These are phyloP conservation scores for Eristalis tenax DNA, from an alignment of 2,888 invertebrate genomes.

Conservation along the genomic window DNA sequence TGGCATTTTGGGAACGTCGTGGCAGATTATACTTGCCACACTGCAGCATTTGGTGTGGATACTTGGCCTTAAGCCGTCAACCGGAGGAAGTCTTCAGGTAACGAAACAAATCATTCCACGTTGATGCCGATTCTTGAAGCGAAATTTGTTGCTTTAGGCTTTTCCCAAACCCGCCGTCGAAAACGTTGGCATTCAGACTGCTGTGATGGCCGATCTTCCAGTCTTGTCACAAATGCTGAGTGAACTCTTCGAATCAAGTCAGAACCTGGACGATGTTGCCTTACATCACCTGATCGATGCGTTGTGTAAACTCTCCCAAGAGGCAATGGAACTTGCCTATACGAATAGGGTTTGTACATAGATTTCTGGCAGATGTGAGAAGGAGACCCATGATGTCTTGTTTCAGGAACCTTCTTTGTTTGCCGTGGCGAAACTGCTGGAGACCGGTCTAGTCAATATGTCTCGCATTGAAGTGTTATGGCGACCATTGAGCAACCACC, in stretches of 20 bases:
- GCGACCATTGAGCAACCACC: conserved; percentile 96
- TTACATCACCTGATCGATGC: conserved; percentile 98
- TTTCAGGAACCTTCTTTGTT: conserved; percentile 95
- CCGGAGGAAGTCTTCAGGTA: conserved; percentile 92
- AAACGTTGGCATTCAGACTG: conserved; percentile 93
- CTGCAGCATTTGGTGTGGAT: conserved; percentile 97
- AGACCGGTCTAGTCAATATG: conserved; percentile 97
- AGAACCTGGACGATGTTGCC: conserved; percentile 95
- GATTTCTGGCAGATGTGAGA: too few relatives aligned
- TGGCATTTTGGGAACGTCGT: conserved; percentile 93
- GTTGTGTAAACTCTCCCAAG: conserved; percentile 96
- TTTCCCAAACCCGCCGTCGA: conserved; percentile 88
- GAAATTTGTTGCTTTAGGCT: conserved; percentile 82
- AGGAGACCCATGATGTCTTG: neutral
- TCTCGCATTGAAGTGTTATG: conserved; percentile 96
- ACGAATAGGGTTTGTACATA: conserved; percentile 89
- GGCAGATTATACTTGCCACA: conserved; percentile 97
- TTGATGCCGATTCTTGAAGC: neutral
- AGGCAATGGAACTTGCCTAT: conserved; percentile 98
- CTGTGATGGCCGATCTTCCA: conserved; percentile 97
- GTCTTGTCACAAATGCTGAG: conserved; percentile 94
- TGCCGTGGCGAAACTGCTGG: conserved; percentile 98
- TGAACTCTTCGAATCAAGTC: conserved; percentile 96
- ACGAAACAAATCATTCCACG: neutral
- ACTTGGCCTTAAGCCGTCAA: conserved; percentile 95